These are phyloP conservation scores for Odobenus rosmarus DNA, from an alignment of 2,113 vertebrate species.

Conservation along the genomic window DNA sequence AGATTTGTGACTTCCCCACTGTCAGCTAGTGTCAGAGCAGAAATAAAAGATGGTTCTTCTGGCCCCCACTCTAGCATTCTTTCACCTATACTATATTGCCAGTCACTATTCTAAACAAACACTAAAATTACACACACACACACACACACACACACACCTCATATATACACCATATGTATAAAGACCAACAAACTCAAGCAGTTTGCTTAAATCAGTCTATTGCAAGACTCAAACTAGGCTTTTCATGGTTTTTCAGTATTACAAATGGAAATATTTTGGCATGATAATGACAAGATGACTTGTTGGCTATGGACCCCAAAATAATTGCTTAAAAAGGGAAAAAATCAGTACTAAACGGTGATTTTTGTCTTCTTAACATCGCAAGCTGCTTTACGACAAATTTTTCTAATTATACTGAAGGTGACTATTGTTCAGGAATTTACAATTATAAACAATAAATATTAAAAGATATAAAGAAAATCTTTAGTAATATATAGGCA, in stretches of 20 bases:
- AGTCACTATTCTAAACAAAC: not conserved
- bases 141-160: not conserved
- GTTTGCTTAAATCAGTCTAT: not conserved
- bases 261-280: constrained; percentile 27
- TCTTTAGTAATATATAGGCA: not conserved
- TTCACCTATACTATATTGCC: not conserved
- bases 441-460: not conserved
- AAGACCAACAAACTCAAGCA: not conserved
- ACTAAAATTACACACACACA: not conserved
- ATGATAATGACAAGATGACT: not conserved
- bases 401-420: constrained; percentile 1
- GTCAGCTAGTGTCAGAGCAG: not conserved
- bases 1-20: not conserved
- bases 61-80: not conserved
- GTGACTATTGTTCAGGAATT: not conserved
- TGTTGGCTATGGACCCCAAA: not conserved
- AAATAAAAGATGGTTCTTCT: not conserved
- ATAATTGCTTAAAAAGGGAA: not conserved
- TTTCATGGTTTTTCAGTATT: not conserved
- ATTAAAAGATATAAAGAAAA: constrained; percentile 1
- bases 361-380: not conserved
- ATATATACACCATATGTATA: not conserved
- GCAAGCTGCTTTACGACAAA: not conserved
- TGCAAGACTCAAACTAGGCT: not conserved
- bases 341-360: not conserved